phyloP scores from a whole-genome alignment of 2,888 invertebrate species.

The Boloria selene region DNA sequence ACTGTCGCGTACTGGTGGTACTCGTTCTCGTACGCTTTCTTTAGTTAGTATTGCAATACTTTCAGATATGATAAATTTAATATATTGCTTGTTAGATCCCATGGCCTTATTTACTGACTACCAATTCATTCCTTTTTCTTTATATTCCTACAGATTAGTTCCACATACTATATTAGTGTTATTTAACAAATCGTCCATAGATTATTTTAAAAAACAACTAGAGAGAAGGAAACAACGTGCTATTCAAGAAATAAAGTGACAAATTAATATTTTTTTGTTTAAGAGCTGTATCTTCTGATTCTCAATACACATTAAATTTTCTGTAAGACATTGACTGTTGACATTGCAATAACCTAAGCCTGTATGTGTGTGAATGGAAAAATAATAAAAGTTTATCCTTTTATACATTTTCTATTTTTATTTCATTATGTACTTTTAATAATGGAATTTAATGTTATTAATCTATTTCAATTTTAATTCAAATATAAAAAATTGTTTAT shows the following conservation, averaged over 20 bases:
- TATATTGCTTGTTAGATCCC: neutral
- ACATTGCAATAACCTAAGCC: too few species aligned
- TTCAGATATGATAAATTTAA: conserved; percentile 32
- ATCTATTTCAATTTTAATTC: too few species aligned
- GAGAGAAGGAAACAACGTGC: conserved; percentile 15
- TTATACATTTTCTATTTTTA: too few species aligned
- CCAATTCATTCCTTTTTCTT: neutral
- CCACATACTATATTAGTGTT: conserved; percentile 34
- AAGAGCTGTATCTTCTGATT: too few species aligned
- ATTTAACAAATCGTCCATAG: conserved; percentile 40
- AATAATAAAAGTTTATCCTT: too few species aligned
- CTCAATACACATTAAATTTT: too few species aligned
- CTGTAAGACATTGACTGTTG: too few species aligned
- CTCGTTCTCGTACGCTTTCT: conserved; percentile 9
- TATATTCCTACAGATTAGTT: conserved; percentile 31
- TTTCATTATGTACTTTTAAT: too few species aligned
- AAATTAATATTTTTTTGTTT: neutral
- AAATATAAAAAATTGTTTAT: too few species aligned
- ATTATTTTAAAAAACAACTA: conserved; percentile 35
- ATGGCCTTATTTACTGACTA: too few species aligned
- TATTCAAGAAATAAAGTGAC: neutral
- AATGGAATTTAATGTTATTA: too few species aligned
- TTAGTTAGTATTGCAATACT: conserved; percentile 35
- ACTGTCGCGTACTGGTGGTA: conserved; percentile 22
- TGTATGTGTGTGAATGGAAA: too few species aligned